Evolutionary conservation across 2,888 invertebrate genomes (phyloP).

Genomic region (Rotaria sp.): DNA sequence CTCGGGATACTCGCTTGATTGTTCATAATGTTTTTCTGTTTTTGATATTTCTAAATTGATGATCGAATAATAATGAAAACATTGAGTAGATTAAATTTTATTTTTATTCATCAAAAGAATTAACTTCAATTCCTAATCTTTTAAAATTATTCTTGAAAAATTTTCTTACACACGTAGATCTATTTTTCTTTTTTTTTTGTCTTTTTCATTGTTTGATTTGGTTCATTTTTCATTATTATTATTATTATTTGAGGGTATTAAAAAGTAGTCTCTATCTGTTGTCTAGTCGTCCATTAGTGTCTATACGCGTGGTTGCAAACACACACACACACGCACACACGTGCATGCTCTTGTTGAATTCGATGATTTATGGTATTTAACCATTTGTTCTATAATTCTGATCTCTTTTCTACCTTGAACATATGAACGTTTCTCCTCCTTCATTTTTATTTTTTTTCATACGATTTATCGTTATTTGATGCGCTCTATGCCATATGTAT

Average conservation of each 20-base stretch:
- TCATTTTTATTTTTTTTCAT: neutral
- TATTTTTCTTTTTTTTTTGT: too few species aligned
- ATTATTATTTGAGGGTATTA: neutral
- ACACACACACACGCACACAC: neutral
- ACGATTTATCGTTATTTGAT: constrained; percentile 15
- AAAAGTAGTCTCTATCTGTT: constrained; percentile 6
- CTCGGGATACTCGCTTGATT: too few species aligned
- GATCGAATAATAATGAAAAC: too few species aligned
- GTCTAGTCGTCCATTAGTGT: constrained; percentile 1
- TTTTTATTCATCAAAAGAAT: too few species aligned
- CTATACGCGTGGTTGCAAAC: neutral
- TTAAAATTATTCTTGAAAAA: neutral
- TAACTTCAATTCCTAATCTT: neutral
- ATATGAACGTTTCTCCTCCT: neutral
- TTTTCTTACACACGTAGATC: neutral
- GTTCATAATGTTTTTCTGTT: too few species aligned
- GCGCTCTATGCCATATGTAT: neutral
- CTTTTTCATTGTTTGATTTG: neutral
- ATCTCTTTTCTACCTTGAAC: neutral
- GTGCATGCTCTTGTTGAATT: neutral
- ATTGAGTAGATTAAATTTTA: too few species aligned
- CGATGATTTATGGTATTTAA: constrained; percentile 1
- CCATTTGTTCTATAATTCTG: constrained; percentile 5
- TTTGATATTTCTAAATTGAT: too few species aligned
- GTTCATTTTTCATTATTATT: constrained; percentile 5